phyloP scores from a whole-genome alignment of 2,113 vertebrate species.

The Antidorcas marsupialis region DNA sequence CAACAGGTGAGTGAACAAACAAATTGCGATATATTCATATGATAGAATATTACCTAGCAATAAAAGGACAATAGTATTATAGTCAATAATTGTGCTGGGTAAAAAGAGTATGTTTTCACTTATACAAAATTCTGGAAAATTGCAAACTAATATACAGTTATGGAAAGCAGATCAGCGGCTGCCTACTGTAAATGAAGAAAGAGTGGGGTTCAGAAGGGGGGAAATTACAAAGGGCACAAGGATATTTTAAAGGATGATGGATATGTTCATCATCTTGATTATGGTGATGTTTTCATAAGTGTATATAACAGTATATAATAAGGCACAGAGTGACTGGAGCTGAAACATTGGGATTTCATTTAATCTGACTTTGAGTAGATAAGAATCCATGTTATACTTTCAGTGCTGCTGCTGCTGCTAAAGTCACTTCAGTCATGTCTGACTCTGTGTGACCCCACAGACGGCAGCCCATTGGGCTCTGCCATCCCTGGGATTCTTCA shows the following conservation, averaged over 20 bases:
- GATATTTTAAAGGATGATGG: neutral
- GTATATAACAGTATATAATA: neutral
- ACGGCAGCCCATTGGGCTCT: too few species aligned
- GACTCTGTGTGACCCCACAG: too few species aligned
- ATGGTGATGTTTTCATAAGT: neutral
- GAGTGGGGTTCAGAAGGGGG: neutral
- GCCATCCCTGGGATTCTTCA: too few species aligned
- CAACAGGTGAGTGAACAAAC: neutral
- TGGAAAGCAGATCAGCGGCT: neutral
- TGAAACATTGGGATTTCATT: neutral
- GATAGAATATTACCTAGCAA: neutral
- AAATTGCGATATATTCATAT: neutral
- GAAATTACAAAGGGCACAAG: neutral
- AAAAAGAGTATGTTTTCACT: neutral
- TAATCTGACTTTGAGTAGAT: neutral
- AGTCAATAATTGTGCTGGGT: neutral
- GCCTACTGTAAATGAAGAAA: neutral
- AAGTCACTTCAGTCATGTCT: too few species aligned
- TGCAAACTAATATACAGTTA: neutral
- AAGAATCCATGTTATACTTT: neutral
- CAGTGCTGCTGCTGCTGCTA: neutral
- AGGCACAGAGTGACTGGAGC: neutral
- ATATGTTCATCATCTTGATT: neutral
- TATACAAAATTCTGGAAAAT: neutral
- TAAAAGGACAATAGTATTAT: neutral